Evolutionary conservation across 2,113 vertebrate genomes (phyloP).

Genomic region (Dipodomys stephensi): DNA sequence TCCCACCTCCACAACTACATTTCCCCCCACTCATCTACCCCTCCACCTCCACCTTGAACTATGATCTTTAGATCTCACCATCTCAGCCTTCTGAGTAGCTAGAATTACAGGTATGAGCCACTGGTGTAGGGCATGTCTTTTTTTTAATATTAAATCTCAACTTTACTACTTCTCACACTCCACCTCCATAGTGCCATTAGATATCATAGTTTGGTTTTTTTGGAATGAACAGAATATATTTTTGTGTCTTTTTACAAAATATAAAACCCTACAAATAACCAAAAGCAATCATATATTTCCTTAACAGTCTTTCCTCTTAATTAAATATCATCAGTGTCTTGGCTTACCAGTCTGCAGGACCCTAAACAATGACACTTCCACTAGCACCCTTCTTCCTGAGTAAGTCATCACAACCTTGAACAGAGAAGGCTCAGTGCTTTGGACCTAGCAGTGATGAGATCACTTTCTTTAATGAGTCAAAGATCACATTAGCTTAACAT

Average conservation of each 20-base stretch:
- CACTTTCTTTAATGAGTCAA: not conserved
- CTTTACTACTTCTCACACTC: not conserved
- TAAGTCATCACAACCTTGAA: not conserved
- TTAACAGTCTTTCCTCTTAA: not conserved
- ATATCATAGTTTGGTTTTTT: not conserved
- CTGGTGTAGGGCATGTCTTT: too few species aligned
- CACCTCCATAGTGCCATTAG: not conserved
- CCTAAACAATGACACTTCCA: not conserved
- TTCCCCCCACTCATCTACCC: too few species aligned
- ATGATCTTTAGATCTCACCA: too few species aligned
- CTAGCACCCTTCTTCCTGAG: not conserved
- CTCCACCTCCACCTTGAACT: too few species aligned
- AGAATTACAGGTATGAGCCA: too few species aligned
- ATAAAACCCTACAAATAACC: not conserved
- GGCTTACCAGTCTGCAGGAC: not conserved
- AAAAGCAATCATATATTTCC: constrained; percentile 1
- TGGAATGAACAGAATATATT: not conserved
- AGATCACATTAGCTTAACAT: not conserved
- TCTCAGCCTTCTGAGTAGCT: too few species aligned
- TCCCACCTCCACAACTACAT: too few species aligned
- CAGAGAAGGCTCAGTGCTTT: not conserved
- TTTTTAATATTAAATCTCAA: constrained; percentile 1
- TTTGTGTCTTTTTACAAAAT: not conserved
- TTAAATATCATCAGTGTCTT: not conserved
- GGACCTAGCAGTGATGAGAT: not conserved